Evolutionary conservation across 2,888 invertebrate species (phyloP), one percentile per base, ranked within the genome.

Genomic region (Arge pagana): DNA sequence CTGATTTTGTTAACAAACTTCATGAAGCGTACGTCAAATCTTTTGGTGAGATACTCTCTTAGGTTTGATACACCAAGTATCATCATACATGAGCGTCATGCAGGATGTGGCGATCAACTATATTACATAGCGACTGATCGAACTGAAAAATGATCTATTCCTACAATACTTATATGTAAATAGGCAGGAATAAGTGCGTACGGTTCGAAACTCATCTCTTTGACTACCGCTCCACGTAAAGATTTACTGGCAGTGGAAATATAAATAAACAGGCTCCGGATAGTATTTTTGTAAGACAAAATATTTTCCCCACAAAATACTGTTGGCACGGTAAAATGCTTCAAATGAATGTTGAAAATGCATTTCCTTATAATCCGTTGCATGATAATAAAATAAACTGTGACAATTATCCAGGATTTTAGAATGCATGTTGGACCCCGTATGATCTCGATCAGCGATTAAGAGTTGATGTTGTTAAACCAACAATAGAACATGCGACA

Each of bases 21-120:
- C 94, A 96, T 72, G 93, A 95, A 78, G 95, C 93, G 49, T 96
- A 96, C 74, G 87, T 94, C 13, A 90, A 92, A 78, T 90, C 90
- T 24, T 88, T 90, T 69, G 83, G 88, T 70, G 88, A 89, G 57
- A 78, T 81, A 63, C 76, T 81, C 10, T 80, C 80, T 42, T 81
- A 79, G 68, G 43, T 43, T 26, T 28, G 7, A 11, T 13, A 39
- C 11, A 28, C 11, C 11, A 19, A 37, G 40, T 19, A 15, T 26
- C 8, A 10, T 7, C 11, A 54, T 21, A 40, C 42, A 2, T 15
- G 61, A 54, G 52, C 58, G 59, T 58, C 56, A 51, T 54, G 52
- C 60, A 59, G 61, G 60, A 58, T 63, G 43, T 57, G 63, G 57
- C 13, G 31, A 18, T 16, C 36, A 16, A 26, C 18, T 16, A 13